Percentiles rank a stretch among this genome's conserved stretches.
Conservation (phyloP, 2,888 invertebrate genomes). For the Syrista parreyssii region DNA sequence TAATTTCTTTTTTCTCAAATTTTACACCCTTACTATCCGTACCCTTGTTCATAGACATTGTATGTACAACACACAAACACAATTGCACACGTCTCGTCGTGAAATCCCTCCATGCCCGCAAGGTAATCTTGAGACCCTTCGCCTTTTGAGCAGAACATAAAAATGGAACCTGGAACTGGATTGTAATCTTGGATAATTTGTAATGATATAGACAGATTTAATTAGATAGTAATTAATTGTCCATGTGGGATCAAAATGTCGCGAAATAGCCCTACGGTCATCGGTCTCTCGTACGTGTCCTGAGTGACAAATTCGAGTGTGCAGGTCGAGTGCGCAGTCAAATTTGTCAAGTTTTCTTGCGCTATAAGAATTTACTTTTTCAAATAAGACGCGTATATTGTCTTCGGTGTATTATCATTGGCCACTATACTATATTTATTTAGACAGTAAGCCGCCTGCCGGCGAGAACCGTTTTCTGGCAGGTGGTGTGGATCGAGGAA, state of each 20-base stretch:
- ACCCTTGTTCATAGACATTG: background rate
- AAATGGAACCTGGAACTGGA: slow-evolving; percentile 31
- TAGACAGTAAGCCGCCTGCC: background rate
- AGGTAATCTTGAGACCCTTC: background rate
- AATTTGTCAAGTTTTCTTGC: background rate
- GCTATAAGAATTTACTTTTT: background rate
- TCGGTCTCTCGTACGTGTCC: background rate
- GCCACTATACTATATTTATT: background rate
- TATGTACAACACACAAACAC: background rate
- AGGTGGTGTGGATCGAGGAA: background rate
- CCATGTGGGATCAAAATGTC: slow-evolving; percentile 16
- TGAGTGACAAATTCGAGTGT: background rate
- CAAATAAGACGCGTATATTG: no score
- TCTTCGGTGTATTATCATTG: background rate
- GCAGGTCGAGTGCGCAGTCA: background rate
- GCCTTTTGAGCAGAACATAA: slow-evolving; percentile 14
- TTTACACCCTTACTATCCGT: background rate
- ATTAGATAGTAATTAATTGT: slow-evolving; percentile 50
- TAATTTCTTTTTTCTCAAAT: no score
- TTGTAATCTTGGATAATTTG: slow-evolving; percentile 34
- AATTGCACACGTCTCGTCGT: background rate
- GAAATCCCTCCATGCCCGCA: background rate
- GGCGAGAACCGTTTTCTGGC: background rate
- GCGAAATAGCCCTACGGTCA: background rate
- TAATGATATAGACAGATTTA: slow-evolving; percentile 40